phyloP scores from a whole-genome alignment of 2,797 vertebrate species.

The Neosilurus mollespiculum region DNA sequence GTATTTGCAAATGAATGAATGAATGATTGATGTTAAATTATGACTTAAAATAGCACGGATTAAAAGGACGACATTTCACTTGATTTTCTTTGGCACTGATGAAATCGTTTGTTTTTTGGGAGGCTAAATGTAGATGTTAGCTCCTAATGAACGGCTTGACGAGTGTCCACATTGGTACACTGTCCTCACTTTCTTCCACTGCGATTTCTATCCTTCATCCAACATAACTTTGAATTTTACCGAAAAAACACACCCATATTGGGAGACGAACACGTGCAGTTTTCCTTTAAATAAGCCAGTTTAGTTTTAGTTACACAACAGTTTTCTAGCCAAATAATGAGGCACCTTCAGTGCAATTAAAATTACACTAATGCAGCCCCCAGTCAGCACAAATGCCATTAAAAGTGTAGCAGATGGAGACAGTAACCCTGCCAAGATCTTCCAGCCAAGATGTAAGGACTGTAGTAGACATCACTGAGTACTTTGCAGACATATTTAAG shows the following conservation, averaged over 20 bases:
- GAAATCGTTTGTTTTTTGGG: neutral
- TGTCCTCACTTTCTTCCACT: slow-evolving; percentile 35
- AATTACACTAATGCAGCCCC: neutral
- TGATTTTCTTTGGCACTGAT: slow-evolving; percentile 18
- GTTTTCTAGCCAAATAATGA: slow-evolving; percentile 13
- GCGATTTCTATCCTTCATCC: slow-evolving; percentile 22
- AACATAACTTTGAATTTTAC: slow-evolving; percentile 31
- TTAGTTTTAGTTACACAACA: neutral
- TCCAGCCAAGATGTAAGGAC: neutral
- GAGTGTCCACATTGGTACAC: slow-evolving; percentile 41
- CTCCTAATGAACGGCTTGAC: slow-evolving; percentile 50
- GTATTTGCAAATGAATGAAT: too few species aligned
- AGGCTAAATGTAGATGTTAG: slow-evolving; percentile 21
- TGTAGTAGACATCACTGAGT: neutral
- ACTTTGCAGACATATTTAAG: neutral
- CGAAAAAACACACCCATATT: neutral
- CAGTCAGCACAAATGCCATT: neutral
- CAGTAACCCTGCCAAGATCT: slow-evolving; percentile 3
- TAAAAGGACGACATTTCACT: neutral
- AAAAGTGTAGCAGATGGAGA: neutral
- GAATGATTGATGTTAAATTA: too few species aligned
- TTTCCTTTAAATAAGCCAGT: neutral
- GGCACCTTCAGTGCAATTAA: slow-evolving; percentile 16
- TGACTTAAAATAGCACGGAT: too few species aligned
- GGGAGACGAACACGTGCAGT: neutral